phyloP scores from a whole-genome alignment of 2,888 invertebrate genomes.

The Sinodicranocentrus sp. region DNA sequence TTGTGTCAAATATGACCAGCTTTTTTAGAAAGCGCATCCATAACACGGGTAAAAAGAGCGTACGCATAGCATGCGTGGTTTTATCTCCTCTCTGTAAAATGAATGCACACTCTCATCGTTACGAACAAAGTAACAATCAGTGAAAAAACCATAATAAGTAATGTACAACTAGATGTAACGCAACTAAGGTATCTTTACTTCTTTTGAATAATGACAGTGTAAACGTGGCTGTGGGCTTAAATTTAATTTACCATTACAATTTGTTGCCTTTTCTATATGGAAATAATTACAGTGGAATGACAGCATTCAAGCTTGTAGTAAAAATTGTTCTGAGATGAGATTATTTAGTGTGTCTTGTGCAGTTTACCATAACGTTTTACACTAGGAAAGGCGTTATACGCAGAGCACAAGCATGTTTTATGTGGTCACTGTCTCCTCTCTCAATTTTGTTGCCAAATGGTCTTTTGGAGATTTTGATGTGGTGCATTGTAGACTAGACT shows the following conservation, averaged over 20 bases:
- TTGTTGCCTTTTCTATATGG: constrained; percentile 41
- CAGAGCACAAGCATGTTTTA: neutral
- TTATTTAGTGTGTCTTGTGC: neutral
- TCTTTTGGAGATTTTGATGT: neutral
- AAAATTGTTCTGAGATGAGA: constrained; percentile 4
- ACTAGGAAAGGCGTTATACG: neutral
- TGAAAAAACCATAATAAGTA: constrained; percentile 16
- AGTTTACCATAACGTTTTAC: neutral
- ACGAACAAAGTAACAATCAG: constrained; percentile 16
- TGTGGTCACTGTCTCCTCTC: neutral
- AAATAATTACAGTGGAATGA: constrained; percentile 60
- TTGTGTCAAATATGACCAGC: constrained; percentile 50
- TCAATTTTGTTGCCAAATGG: neutral
- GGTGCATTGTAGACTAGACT: neutral
- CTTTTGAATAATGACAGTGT: constrained; percentile 57
- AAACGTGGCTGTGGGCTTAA: constrained; percentile 58
- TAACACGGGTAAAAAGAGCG: constrained; percentile 5
- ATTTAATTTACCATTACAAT: constrained; percentile 63
- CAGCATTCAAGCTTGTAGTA: constrained; percentile 22
- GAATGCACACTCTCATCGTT: neutral
- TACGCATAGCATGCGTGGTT: neutral
- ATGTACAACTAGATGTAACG: constrained; percentile 9
- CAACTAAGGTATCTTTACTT: neutral
- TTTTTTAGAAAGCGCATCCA: constrained; percentile 39
- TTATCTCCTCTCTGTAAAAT: neutral